phyloP scores from a whole-genome alignment of 2,113 vertebrate species.

The Megaleporinus macrocephalus region DNA sequence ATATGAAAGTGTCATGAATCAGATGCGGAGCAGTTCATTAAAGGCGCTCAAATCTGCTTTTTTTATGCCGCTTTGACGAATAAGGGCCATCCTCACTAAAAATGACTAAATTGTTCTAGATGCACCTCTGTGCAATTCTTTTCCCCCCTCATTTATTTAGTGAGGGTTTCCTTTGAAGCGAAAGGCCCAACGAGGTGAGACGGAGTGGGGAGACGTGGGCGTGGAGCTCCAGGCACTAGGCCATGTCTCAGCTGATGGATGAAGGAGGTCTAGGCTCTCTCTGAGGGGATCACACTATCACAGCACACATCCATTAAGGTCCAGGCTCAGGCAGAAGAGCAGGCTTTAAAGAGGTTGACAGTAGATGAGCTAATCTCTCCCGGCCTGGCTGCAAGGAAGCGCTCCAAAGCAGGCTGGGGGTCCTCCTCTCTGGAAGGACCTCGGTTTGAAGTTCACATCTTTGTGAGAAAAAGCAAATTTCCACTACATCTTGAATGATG shows the following conservation, averaged over 20 bases:
- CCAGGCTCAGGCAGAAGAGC: conserved; percentile 50
- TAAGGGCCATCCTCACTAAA: no score
- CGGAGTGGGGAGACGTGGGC: conserved; percentile 21
- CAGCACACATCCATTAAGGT: conserved; percentile 57
- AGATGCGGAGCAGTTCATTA: no score
- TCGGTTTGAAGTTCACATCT: conserved; percentile 44
- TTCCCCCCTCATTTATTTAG: background rate
- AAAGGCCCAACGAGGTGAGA: conserved; percentile 20
- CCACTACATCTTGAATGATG: conserved; percentile 13
- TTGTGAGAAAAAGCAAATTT: conserved; percentile 7
- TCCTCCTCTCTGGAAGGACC: conserved; percentile 48
- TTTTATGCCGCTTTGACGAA: no score
- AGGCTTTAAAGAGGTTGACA: conserved; percentile 59
- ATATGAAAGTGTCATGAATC: no score
- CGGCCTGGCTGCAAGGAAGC: conserved; percentile 45
- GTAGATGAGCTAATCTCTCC: conserved; percentile 65
- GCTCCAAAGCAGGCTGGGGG: conserved; percentile 1
- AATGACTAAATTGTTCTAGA: no score
- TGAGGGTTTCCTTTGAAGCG: conserved; percentile 13
- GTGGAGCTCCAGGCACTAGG: conserved; percentile 51
- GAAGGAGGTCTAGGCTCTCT: conserved; percentile 53
- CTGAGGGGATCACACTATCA: conserved; percentile 47
- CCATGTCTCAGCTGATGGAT: conserved; percentile 13
- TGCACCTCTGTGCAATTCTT: background rate
- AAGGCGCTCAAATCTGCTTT: no score